Conservation (phyloP, 2,888 invertebrate genomes). For the Drosophila paramelanica region DNA sequence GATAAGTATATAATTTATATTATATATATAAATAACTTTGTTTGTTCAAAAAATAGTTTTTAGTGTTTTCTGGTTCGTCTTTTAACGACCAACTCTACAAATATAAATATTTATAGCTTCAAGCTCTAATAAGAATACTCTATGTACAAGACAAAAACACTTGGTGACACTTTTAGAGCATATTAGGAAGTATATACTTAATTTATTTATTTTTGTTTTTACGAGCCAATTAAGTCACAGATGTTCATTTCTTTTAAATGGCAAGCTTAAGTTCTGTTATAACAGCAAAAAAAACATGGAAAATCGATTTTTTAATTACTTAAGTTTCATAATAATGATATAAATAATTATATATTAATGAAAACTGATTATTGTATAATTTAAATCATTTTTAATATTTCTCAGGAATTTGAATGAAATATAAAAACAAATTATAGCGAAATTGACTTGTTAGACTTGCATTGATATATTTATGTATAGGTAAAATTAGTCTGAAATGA, state of each 20-base stretch:
- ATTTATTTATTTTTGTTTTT: background rate
- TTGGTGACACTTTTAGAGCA: background rate
- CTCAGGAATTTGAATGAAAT: no score
- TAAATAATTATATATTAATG: background rate
- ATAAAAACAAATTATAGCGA: no score
- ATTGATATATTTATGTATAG: no score
- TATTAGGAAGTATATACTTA: background rate
- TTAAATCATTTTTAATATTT: no score
- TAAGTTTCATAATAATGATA: background rate
- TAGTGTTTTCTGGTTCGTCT: background rate
- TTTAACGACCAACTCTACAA: background rate
- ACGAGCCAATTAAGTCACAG: background rate
- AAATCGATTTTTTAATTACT: background rate
- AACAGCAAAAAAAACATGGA: background rate
- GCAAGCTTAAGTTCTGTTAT: no score
- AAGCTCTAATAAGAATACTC: background rate
- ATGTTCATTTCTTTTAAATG: background rate
- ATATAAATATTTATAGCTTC: background rate
- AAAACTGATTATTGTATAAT: no score
- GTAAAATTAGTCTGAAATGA: no score
- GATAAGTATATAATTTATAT: background rate
- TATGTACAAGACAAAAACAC: background rate
- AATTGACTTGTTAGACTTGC: no score
- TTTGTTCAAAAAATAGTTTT: background rate
- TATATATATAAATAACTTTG: background rate